Evolutionary conservation across 1,140 invertebrate genomes (phyloP), one percentile per base, ranked within the genome.

Genomic region (Lerema accius): DNA sequence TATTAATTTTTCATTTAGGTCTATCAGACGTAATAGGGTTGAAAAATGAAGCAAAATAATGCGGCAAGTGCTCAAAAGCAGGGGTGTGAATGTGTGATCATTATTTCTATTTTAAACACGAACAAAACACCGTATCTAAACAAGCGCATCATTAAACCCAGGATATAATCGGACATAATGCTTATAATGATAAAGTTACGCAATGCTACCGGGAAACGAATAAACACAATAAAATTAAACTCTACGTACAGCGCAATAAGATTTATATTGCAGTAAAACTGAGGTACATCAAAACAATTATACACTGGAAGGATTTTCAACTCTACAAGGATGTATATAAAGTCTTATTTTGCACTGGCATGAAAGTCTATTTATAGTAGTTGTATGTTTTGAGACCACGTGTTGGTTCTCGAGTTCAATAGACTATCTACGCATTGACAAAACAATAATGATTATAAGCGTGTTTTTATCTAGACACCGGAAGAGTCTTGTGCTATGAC

Each of bases 101-200:
- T 9, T 32, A 32, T 32, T 32, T 32, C 28, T 32, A 45, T 45
- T 45, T 17, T 19, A 13, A 45, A 48, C 11, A 26, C 43, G 19
- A 5, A 46, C 23, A 6, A 9, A 48, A 28, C 7, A 4, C 11
- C 6, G 46, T 28, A 7, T 26, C 46, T 4, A 14, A n/a, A 26
- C 1, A 28, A 5, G 11, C 17, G 9, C 28, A 9, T 32, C 45
- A 23, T 48, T 48, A 48, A 48, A 32, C 46, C 46, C 46, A 48
- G 46, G 46, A 48, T 48, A 48, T 26, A 32, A 28, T 32, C 46
- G 11, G 6, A 23, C 46, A 26, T 48, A 48, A 48, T 28, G 23
- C 14, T 15, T 6, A 28, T 48, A 32, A 32, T 48, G 13, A 48
- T 32, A 49, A 49, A 49, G 28, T 49, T 49, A 49, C 46, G 23